phyloP scores from a whole-genome alignment of 2,113 vertebrate species.

The Seriola rivoliana region DNA sequence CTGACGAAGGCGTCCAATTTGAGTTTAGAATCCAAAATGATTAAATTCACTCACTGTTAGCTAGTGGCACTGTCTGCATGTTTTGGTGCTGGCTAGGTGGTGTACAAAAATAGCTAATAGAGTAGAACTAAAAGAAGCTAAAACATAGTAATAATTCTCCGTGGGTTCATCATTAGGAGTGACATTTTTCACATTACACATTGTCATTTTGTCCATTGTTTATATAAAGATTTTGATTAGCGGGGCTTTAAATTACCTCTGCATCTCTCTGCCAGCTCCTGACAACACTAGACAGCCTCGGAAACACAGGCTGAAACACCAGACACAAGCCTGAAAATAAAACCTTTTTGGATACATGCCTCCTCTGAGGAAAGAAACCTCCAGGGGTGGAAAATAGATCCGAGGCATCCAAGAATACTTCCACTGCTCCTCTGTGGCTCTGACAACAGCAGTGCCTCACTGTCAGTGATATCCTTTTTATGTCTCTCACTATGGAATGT shows the following conservation, averaged over 20 bases:
- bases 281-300: background rate
- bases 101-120: too few species aligned
- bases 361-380: constrained; percentile 28
- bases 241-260: background rate
- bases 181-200: background rate
- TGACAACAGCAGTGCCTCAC: background rate
- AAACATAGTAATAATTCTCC: background rate
- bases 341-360: background rate
- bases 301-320: background rate
- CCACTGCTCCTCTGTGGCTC: background rate
- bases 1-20: too few species aligned
- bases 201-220: background rate
- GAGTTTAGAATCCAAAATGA: too few species aligned
- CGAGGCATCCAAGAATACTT: constrained; percentile 16
- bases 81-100: too few species aligned
- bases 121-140: too few species aligned
- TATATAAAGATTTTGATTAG: background rate
- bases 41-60: too few species aligned
- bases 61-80: too few species aligned
- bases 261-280: background rate
- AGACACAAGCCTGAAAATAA: constrained; percentile 24
- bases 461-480: background rate
- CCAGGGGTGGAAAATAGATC: constrained; percentile 14
- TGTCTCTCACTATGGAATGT: background rate
- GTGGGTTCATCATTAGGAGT: background rate